These are phyloP conservation scores for Heteromyza rotundicornis DNA, from an alignment of 2,888 invertebrate genomes.

Conservation along the genomic window DNA sequence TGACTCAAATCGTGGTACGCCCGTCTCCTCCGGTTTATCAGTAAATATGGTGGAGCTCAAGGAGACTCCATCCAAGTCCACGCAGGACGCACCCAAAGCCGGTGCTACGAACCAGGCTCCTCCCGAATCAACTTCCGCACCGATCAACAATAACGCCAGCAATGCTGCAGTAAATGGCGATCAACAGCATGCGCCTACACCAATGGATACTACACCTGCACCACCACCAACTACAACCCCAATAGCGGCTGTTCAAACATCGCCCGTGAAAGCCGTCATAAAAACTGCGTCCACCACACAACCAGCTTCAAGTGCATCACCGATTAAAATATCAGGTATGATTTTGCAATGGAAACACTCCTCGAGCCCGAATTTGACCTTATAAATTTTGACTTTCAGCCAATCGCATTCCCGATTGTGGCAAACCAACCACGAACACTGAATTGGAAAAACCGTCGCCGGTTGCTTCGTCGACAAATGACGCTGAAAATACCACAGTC, in stretches of 20 bases:
- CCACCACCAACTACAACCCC: slow-evolving; percentile 9
- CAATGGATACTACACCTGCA: slow-evolving; percentile 16
- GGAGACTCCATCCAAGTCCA: slow-evolving; percentile 30
- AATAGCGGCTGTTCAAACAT: too few relatives aligned
- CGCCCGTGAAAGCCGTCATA: neutral
- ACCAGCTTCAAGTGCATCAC: neutral
- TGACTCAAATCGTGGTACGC: slow-evolving; percentile 1
- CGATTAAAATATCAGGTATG: neutral
- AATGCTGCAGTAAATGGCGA: neutral
- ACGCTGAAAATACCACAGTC: slow-evolving; percentile 15
- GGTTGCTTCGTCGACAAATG: slow-evolving; percentile 15
- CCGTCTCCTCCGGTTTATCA: too few relatives aligned
- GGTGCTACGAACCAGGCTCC: neutral
- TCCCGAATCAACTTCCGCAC: neutral
- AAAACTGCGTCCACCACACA: slow-evolving; percentile 9
- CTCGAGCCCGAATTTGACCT: neutral
- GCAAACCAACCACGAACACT: neutral
- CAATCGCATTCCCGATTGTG: neutral
- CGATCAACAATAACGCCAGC: neutral
- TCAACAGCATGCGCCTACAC: slow-evolving; percentile 15
- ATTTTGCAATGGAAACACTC: neutral
- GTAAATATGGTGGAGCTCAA: slow-evolving; percentile 10
- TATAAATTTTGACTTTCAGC: neutral
- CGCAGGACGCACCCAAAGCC: neutral
- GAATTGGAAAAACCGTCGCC: slow-evolving; percentile 11